Conservation (phyloP, 2,113 vertebrate genomes). For the Sakesphorus luctuosus region DNA sequence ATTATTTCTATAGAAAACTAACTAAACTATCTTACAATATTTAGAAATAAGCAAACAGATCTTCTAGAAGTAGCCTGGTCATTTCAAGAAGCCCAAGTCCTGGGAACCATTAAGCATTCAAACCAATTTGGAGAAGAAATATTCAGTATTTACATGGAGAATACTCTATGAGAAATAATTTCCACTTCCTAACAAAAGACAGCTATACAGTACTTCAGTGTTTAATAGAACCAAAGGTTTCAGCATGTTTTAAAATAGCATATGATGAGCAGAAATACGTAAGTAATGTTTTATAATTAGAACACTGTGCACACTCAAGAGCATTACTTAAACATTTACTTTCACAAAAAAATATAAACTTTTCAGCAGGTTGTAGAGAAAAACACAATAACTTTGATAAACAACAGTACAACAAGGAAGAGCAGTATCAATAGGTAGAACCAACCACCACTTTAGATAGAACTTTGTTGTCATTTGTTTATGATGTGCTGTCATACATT, state of each 20-base stretch:
- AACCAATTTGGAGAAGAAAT: not conserved
- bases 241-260: not conserved
- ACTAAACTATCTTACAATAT: not conserved
- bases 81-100: not conserved
- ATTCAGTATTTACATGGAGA: not conserved
- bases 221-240: not conserved
- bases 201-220: not conserved
- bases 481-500: not conserved
- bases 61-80: not conserved
- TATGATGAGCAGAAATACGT: accelerated
- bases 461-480: not conserved
- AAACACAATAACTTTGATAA: not conserved
- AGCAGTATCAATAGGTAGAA: not conserved
- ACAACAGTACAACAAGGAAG: not conserved
- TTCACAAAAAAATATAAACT: not conserved
- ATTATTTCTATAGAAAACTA: not conserved
- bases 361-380: not conserved
- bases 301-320: not conserved
- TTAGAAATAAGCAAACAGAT: not conserved
- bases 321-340: not conserved
- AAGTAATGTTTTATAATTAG: not conserved
- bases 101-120: not conserved
- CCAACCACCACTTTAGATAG: not conserved
- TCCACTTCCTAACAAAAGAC: not conserved
- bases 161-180: not conserved